Conservation (phyloP, 1,140 invertebrate genomes). For the Panonychus citri region DNA sequence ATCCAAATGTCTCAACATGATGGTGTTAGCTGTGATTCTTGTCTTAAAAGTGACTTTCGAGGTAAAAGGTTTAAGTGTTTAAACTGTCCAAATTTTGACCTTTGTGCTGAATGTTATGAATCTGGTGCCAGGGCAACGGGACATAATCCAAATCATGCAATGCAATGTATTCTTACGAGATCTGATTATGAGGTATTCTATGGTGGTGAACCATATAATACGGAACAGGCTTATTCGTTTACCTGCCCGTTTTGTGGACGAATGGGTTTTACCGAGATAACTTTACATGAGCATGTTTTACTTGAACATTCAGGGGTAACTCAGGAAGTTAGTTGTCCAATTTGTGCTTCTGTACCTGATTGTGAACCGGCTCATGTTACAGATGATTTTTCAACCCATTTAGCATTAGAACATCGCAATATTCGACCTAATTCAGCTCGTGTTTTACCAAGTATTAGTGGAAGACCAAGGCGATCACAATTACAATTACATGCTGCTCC, state of each 20-base stretch:
- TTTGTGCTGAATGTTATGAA: conserved; percentile 88
- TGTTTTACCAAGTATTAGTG: conserved; percentile 36
- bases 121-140: conserved; percentile 74
- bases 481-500: conserved; percentile 61
- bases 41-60: conserved; percentile 90
- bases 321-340: conserved; percentile 49
- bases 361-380: conserved; percentile 92
- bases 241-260: conserved; percentile 88
- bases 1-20: conserved; percentile 1
- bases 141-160: conserved; percentile 82
- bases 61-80: conserved; percentile 94
- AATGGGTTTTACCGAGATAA: conserved; percentile 80
- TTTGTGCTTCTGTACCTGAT: conserved; percentile 55
- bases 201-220: conserved; percentile 52
- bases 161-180: conserved; percentile 93
- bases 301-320: conserved; percentile 60
- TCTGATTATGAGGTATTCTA: conserved; percentile 83
- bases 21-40: conserved; percentile 93
- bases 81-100: conserved; percentile 94
- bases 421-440: conserved; percentile 41
- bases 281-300: conserved; percentile 74
- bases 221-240: conserved; percentile 79
- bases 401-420: conserved; percentile 74
- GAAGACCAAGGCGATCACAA: conserved; percentile 48
- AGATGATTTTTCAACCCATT: conserved; percentile 87